Conservation (phyloP, 2,888 invertebrate species). For the Sminthurides aquaticus region DNA sequence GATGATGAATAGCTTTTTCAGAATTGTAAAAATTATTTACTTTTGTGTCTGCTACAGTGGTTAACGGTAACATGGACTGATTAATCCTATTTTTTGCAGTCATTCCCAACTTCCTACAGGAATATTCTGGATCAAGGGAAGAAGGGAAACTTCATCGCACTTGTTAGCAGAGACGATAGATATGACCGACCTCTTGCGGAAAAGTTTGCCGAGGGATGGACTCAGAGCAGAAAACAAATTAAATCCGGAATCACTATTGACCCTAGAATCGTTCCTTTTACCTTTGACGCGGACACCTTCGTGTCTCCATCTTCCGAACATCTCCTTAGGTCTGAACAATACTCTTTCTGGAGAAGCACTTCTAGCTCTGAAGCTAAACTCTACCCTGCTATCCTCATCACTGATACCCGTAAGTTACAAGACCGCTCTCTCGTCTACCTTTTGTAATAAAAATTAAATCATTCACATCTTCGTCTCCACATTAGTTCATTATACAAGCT, state of each 20-base stretch:
- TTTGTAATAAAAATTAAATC: no score
- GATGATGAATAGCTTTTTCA: no score
- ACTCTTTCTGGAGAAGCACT: slow-evolving; percentile 44
- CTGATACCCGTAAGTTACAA: slow-evolving; percentile 42
- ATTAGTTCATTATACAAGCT: no score
- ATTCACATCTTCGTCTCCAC: no score
- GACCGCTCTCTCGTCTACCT: no score
- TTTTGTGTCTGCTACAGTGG: no score
- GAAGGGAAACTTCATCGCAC: slow-evolving; percentile 42
- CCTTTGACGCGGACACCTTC: slow-evolving; percentile 6
- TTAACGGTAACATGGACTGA: background rate
- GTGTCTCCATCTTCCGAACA: slow-evolving; percentile 31
- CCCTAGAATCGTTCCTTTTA: slow-evolving; percentile 29
- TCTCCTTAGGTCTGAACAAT: slow-evolving; percentile 43
- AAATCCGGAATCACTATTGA: background rate
- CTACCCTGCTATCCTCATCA: slow-evolving; percentile 42
- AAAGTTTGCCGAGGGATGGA: slow-evolving; percentile 28
- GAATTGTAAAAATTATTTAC: no score
- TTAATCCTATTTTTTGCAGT: slow-evolving; percentile 18
- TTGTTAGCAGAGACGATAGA: slow-evolving; percentile 38
- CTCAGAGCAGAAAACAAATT: background rate
- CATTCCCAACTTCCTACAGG: slow-evolving; percentile 31
- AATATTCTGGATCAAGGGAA: slow-evolving; percentile 19
- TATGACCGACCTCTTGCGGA: slow-evolving; percentile 35
- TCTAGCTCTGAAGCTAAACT: slow-evolving; percentile 11